Base-by-base conservation (phyloP, 2,113 vertebrate genomes). In the Recurvirostra avosetta region DNA sequence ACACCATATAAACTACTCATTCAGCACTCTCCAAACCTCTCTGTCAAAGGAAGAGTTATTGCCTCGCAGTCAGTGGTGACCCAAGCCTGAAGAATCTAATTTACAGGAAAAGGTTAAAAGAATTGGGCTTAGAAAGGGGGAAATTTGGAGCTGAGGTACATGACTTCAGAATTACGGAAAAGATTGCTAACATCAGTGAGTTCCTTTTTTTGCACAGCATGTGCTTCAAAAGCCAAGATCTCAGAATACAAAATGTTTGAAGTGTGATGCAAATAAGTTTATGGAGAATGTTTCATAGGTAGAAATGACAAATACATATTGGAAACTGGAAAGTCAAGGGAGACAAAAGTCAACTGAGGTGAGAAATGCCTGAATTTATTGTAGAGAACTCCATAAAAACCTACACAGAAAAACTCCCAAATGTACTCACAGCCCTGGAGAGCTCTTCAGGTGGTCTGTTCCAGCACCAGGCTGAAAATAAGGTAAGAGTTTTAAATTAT, bases 401-500 rank as follows among this genome's bases (percentile, higher is more conserved):
- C 38, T 87, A 27, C 18, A 47, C 32, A 85, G 74, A 72, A 95
- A 52, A 82, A 6, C 49, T 94, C 76, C 49, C 65, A 78, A 53
- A 90, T 43, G n/a, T 68, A 79, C 41, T 94, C n/a, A 66, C 11
- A 82, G 62, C 29, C 89, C 77, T 83, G 77, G 72, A 91, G 80
- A 95, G 56, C 59, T 73, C 84, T 92, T 95, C 80, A 94, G 83
- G 92, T 94, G 84, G 80, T 80, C 94, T 96, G 14, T 88, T 96
- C 67, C 63, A 91, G 66, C 36, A 91, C 18, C 45, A 70, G 38
- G 41, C 86, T 86, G 86, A 91, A 95, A 94, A 93, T 34, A 86
- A 94, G 83, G 91, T 92, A 94, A 94, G 95, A 86, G 53, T 89
- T 89, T 85, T 89, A 75, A 89, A 87, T 91, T 72, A 85, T n/a